Evolutionary conservation across 30 jellyfish, hydroid and myxozoan genomes (phyloP), one percentile per base, ranked within the genome.

Genomic region (Calvadosia cruxmelitensis): DNA sequence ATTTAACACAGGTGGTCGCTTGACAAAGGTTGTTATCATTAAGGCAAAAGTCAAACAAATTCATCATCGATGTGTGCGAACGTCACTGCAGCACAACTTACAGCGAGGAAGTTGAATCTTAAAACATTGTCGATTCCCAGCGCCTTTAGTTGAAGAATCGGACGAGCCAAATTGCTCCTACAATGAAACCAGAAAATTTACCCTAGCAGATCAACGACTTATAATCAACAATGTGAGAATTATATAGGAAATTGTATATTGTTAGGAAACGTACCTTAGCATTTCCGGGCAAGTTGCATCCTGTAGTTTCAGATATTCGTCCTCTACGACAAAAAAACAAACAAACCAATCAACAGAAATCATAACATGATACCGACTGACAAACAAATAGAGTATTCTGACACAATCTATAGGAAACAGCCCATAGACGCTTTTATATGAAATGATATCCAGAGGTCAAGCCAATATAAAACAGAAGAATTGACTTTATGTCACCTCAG

Each of bases 281-380:
- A 92, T 83, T 81, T 92, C 99, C 1, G 99, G 99, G 48, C 92
- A 73, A 0, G 97, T 92, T 34, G 76, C 53, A 29, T 76, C 53
- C 30, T 79, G 80, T 7, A 92, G 75, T 24, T 79, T 63, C 7
- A 51, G 68, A 71, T 31, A 92, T 29, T 70, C 91, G 0, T 71
- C 83, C 64, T 92, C 99, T 75, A 31, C 27, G 53, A 50, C 0
- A 31, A 32, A 69, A 68, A 1, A 20, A 78, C 26, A 36, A 2
- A 64, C 5, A 10, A 27, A 0, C 10, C 10, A 5, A 5, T 0
- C 5, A 33, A 1, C 33, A 20, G 2, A 1, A 13, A 74, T 15
- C 26, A 0, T 20, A 13, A 2, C 0, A 64, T 52, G 5, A 27
- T 13, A 31, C 62, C 12, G 3, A 64, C 2, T 28, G 7, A 64